These are phyloP conservation scores for Saccopteryx leptura DNA, from an alignment of 2,113 vertebrate species.

Conservation along the genomic window DNA sequence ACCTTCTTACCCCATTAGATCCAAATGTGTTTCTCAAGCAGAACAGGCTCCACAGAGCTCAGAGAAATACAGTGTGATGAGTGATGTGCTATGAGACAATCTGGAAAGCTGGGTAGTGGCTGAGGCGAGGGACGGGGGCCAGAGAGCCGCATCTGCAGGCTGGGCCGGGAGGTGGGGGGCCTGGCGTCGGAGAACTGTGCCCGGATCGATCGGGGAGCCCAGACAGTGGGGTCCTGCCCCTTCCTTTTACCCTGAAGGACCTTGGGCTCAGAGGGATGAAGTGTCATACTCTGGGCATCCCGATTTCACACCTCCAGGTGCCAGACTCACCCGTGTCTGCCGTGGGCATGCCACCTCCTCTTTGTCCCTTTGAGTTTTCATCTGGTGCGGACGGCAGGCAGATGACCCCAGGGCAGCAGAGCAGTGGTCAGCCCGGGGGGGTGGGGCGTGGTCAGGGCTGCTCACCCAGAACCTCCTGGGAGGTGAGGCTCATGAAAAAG, in stretches of 20 bases:
- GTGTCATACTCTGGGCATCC: not conserved
- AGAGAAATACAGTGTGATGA: not conserved
- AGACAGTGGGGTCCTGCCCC: not conserved
- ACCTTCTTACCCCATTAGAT: conserved; percentile 55
- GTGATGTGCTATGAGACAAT: not conserved
- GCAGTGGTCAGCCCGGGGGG: rapidly evolving
- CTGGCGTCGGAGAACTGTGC: not conserved
- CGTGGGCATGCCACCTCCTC: not conserved
- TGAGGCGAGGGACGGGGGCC: not conserved
- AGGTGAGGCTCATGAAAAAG: not conserved
- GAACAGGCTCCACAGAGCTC: not conserved
- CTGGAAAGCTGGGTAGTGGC: not conserved
- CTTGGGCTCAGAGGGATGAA: not conserved
- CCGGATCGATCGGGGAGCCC: not conserved
- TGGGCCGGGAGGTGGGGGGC: not conserved
- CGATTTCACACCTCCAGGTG: not conserved
- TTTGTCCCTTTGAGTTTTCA: not conserved
- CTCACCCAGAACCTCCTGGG: not conserved
- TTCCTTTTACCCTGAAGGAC: not conserved
- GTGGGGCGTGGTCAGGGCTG: rapidly evolving
- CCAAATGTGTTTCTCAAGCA: conserved; percentile 58
- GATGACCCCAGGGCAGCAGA: not conserved
- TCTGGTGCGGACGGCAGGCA: rapidly evolving
- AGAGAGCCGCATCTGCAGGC: not conserved
- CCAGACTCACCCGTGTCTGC: not conserved